These are phyloP conservation scores for Tetranychus cinnabarinus DNA, from an alignment of 1,140 invertebrate genomes.

Conservation along the genomic window DNA sequence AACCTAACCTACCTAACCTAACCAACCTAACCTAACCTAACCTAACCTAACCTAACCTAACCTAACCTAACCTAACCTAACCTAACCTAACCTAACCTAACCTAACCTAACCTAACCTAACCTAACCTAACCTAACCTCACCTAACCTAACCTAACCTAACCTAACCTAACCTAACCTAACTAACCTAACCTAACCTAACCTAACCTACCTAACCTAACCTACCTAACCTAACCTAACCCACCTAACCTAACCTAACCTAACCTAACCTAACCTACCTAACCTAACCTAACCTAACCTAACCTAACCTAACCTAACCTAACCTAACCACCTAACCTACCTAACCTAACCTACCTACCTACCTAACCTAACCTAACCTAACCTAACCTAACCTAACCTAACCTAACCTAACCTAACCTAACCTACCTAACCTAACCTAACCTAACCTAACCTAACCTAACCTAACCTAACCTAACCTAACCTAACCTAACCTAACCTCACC, in stretches of 20 bases:
- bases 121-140: constrained; percentile 13
- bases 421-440: constrained; percentile 15
- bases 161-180: constrained; percentile 6
- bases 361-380: constrained; percentile 11
- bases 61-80: constrained; percentile 16
- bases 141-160: constrained; percentile 4
- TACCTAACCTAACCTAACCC: too few relatives aligned
- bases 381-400: constrained; percentile 17
- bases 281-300: constrained; percentile 8
- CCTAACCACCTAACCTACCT: constrained; percentile 8
- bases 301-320: constrained; percentile 10
- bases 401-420: constrained; percentile 19
- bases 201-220: too few relatives aligned
- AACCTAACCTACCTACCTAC: constrained; percentile 4
- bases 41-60: constrained; percentile 17
- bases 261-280: too few relatives aligned
- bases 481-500: constrained; percentile 9
- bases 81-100: constrained; percentile 15
- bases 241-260: too few relatives aligned
- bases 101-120: constrained; percentile 12
- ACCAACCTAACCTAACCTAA: constrained; percentile 16
- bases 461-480: constrained; percentile 12
- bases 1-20: too few relatives aligned
- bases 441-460: constrained; percentile 19
- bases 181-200: constrained; percentile 8